Conservation (phyloP, 2,797 vertebrate genomes). For the Rhinophrynus dorsalis region DNA sequence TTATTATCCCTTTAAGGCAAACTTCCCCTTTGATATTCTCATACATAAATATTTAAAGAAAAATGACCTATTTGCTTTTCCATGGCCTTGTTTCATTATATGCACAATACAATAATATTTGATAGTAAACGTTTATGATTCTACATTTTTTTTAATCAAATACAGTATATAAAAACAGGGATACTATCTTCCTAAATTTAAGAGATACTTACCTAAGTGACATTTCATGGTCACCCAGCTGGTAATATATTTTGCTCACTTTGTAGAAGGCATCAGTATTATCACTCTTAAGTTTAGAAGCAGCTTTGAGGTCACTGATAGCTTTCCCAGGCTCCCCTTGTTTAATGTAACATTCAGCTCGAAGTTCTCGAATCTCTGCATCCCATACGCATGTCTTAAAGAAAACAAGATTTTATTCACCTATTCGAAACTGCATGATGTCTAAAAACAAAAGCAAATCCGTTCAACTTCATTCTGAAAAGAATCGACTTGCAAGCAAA, state of each 20-base stretch:
- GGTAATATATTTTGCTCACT: conserved; percentile 93
- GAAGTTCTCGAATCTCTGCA: conserved; percentile 86
- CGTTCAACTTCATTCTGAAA: background rate
- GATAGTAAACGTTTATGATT: too few relatives aligned
- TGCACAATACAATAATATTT: too few relatives aligned
- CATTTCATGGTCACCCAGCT: conserved; percentile 92
- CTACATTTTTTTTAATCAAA: too few relatives aligned
- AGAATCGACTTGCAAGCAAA: too few relatives aligned
- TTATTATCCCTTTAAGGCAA: too few relatives aligned
- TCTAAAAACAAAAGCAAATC: background rate
- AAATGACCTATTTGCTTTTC: too few relatives aligned
- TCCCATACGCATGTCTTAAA: conserved; percentile 93
- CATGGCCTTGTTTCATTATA: too few relatives aligned
- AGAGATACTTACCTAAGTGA: conserved; percentile 86
- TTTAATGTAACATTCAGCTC: conserved; percentile 90
- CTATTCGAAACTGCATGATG: background rate
- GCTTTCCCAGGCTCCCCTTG: conserved; percentile 92
- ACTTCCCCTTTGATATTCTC: too few relatives aligned
- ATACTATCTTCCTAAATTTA: background rate
- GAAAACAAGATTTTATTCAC: conserved; percentile 52
- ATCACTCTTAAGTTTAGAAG: conserved; percentile 90
- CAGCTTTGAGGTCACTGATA: conserved; percentile 90
- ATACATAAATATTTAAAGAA: too few relatives aligned
- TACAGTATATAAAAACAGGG: too few relatives aligned
- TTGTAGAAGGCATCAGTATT: conserved; percentile 95